Conservation (phyloP, 1,140 invertebrate genomes). For the Agrypnia vestita region DNA sequence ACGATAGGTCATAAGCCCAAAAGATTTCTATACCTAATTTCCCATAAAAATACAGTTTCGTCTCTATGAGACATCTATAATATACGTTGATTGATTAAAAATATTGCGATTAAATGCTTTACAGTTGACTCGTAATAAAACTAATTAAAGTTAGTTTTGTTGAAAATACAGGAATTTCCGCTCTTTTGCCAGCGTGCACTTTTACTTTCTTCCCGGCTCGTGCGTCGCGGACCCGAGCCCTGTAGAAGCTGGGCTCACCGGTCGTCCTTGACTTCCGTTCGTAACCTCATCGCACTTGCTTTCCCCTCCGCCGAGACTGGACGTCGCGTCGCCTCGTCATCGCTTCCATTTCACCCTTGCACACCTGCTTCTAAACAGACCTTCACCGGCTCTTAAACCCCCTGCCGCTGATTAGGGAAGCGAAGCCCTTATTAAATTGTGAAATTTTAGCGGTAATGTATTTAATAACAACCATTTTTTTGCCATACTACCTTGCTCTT, state of each 20-base stretch:
- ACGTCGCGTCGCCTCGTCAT: background rate
- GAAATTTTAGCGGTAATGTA: too few relatives aligned
- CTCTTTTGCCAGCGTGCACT: background rate
- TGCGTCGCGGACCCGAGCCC: conserved; percentile 6
- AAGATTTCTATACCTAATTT: too few relatives aligned
- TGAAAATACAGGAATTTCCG: too few relatives aligned
- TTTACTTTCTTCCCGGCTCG: background rate
- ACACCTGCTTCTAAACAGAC: background rate
- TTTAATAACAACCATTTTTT: too few relatives aligned
- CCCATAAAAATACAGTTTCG: too few relatives aligned
- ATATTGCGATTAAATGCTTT: too few relatives aligned
- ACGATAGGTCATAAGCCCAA: too few relatives aligned
- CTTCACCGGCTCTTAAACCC: background rate
- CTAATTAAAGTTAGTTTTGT: too few relatives aligned
- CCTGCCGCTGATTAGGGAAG: background rate
- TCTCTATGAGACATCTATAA: too few relatives aligned
- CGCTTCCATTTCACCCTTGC: background rate
- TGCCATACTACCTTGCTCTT: too few relatives aligned
- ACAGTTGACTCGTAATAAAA: too few relatives aligned
- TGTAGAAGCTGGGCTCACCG: conserved; percentile 22
- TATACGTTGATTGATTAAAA: too few relatives aligned
- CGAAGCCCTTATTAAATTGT: background rate
- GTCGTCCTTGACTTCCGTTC: conserved; percentile 56
- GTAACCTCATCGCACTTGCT: conserved; percentile 48
- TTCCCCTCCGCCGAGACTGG: conserved; percentile 25